Evolutionary conservation across 1,140 invertebrate species (phyloP).

Genomic region (Formica exsecta): DNA sequence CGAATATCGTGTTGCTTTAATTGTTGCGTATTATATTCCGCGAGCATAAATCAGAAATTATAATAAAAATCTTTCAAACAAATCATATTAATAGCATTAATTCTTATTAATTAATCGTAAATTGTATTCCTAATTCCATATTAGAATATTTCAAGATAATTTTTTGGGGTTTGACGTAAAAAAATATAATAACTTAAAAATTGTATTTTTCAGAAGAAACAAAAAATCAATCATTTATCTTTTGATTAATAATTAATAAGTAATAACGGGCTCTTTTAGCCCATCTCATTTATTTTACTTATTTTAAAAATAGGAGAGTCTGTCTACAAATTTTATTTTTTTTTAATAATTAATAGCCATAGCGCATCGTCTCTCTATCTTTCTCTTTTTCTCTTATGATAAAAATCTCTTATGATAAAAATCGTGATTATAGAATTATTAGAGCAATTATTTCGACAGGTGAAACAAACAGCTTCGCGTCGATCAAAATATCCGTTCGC

Average conservation of each 20-base stretch:
- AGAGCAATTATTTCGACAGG: not conserved
- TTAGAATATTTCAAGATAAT: not conserved
- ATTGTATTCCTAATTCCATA: not conserved
- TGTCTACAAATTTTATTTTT: not conserved
- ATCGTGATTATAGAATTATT: not conserved
- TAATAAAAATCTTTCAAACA: not conserved
- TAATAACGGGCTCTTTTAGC: no score
- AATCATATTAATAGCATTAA: not conserved
- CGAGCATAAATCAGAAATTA: not conserved
- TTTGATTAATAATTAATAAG: no score
- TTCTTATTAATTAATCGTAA: constrained; percentile 2
- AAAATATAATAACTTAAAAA: not conserved
- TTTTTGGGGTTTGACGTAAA: not conserved
- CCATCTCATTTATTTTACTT: no score
- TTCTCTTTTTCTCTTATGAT: no score
- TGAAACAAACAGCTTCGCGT: not conserved
- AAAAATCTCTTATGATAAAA: not conserved
- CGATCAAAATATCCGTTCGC: constrained; percentile 18
- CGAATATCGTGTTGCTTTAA: not conserved
- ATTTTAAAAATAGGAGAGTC: no score
- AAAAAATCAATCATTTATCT: not conserved
- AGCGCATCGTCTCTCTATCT: not conserved
- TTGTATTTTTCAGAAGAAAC: not conserved
- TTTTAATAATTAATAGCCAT: not conserved
- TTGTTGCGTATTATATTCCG: not conserved